phyloP scores from a whole-genome alignment of 2,888 invertebrate genomes.

The Sipha maydis region DNA sequence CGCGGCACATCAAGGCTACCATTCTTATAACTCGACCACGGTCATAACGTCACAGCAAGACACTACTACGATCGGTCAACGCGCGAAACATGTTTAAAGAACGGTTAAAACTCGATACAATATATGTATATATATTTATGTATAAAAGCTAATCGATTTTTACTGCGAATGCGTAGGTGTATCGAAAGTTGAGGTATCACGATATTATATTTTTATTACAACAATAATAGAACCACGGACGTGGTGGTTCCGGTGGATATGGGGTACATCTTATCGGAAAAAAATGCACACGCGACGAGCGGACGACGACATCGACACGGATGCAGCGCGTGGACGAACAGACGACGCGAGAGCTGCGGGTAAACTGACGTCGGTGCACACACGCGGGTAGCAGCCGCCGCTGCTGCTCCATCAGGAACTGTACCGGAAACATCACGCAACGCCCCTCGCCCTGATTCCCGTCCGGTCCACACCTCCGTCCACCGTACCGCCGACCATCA shows the following conservation, averaged over 20 bases:
- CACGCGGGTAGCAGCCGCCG: constrained; percentile 59
- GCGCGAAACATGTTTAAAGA: not conserved
- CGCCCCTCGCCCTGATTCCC: constrained; percentile 11
- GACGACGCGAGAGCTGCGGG: constrained; percentile 52
- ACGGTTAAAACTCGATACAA: not conserved
- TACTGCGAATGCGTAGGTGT: too few relatives aligned
- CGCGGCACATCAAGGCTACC: not conserved
- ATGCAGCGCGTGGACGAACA: constrained; percentile 2
- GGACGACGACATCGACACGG: not conserved
- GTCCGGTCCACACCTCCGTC: not conserved
- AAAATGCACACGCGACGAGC: not conserved
- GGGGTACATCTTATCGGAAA: not conserved
- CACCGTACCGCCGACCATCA: not conserved
- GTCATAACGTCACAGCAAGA: not conserved
- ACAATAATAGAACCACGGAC: too few relatives aligned
- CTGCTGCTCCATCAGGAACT: constrained; percentile 51
- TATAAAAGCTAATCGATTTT: too few relatives aligned
- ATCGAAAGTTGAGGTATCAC: too few relatives aligned
- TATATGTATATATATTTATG: too few relatives aligned
- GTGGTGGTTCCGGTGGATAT: too few relatives aligned
- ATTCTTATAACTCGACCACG: not conserved
- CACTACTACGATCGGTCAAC: not conserved
- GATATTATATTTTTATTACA: too few relatives aligned
- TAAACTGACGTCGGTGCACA: constrained; percentile 45
- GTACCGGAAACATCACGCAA: constrained; percentile 56